Evolutionary conservation across 2,113 vertebrate species (phyloP), one percentile per base, ranked within the genome.

Genomic region (Ramphastos sulfuratus): DNA sequence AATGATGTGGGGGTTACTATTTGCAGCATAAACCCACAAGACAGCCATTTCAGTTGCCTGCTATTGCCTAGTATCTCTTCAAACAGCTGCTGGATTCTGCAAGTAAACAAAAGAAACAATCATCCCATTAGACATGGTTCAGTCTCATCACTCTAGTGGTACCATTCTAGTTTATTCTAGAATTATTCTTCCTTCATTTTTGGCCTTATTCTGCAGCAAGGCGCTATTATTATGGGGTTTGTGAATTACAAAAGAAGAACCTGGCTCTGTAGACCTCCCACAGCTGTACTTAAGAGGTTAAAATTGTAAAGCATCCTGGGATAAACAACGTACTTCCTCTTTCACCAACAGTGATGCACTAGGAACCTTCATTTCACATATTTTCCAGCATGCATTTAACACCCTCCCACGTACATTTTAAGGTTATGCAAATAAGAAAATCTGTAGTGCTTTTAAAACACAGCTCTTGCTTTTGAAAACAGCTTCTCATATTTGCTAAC

Each of bases 31-130:
- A 99, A 99, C 79, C 98, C 98, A 87, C 98, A 99, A 80, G 99
- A 99, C 90, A 99, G 96, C 99, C 99, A 99, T 96, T 98, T 98
- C 86, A 99, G 96, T 97, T 99, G 99, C 94, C 99, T 98, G 97
- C 98, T 99, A 97, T 99, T 99, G 77, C 98, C 98, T 96, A 99
- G 78, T 96, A 99, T 97, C 98, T 99, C 99, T 97, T 99, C 98
- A 97, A 99, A 99, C 89, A 99, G 96, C 94, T 98, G 98, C 72
- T 99, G 99, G 95, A 99, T 98, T 97, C 99, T 99, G 96, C 70
- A 97, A 97, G 94, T 33, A 96, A 97, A 97, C 86, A 98, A 39
- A 96, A 89, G 80, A 74, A 87, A 97, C 59, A 97, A 87, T 13
- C 35, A 95, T 92, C 48, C 82, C 75, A 69, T 96, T 96, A 96